Evolutionary conservation across 2,888 invertebrate genomes (phyloP), one percentile per base, ranked within the genome.

Genomic region (Eutolmus rufibarbis): DNA sequence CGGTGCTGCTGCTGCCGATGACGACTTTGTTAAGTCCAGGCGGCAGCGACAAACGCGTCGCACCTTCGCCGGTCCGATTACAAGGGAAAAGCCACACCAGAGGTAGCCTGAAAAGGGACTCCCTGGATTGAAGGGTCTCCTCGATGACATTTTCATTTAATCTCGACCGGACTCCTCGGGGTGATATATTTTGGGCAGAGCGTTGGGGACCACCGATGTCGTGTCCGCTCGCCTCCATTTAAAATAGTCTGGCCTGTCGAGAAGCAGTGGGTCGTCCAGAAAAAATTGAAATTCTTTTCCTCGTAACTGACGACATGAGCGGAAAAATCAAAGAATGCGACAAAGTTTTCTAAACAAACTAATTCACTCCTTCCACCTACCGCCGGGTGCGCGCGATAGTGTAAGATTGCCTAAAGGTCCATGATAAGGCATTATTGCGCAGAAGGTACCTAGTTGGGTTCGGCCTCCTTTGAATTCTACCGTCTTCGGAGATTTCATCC

Each of bases 131-230:
- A 86, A 86, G 77, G 86, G 77, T 51, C 19, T 66, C 23, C 14
- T 78, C 77, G 86, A 77, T 86, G 86, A 86, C 86, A 86, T 86
- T 86, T 86, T 86, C 86, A 86, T 86, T 86, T 86, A 86, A 86
- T 86, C 86, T 86, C 56, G 40, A 56, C 37, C 37, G 77, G 78
- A 56, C 78, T 40, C 82, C 57, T 74, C 23, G n/a, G 31, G 23
- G 86, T 86, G 85, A 88, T 86, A 86, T 85, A 88, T 88, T 81
- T 86, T 87, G 23, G 86, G 46, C 87, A 74, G 77, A 57, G 51
- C 79, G 74, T 86, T 87, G 76, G 34, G 56, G 88, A 88, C 88
- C 88, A 88, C 88, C 88, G 87, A 85, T 66, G 84, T 88, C 66
- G 88, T 84, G 66, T 34, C 74, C 46, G 28, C 19, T 57, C 23